Percentiles rank a stretch among this genome's conserved stretches.
These are phyloP conservation scores for Malurus splendens DNA, from an alignment of 2,797 vertebrate genomes.

Conservation along the genomic window DNA sequence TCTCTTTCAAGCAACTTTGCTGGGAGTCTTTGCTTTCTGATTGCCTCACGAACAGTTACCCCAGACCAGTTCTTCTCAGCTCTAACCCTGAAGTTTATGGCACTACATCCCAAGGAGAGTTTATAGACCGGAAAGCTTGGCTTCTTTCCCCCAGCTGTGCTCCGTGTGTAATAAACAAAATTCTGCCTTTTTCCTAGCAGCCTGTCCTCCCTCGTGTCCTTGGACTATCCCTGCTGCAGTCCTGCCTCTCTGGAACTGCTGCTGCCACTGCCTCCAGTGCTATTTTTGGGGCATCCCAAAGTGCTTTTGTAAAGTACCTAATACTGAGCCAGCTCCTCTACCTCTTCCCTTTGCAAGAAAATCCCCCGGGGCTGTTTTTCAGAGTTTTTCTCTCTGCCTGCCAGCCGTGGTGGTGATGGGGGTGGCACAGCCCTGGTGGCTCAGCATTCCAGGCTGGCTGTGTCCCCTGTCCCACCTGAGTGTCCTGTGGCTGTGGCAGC, in stretches of 20 bases:
- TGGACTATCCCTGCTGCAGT: neutral
- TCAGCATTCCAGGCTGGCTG: neutral
- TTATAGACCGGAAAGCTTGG: neutral
- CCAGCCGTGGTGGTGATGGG: fast-evolving
- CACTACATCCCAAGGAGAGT: neutral
- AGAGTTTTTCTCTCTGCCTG: neutral
- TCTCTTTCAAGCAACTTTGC: neutral
- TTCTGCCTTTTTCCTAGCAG: neutral
- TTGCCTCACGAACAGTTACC: neutral
- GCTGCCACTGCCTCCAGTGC: neutral
- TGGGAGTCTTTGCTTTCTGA: neutral
- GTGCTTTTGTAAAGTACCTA: neutral
- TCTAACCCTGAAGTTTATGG: neutral
- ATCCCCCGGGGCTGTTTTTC: neutral
- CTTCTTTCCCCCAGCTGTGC: neutral
- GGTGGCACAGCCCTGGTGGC: neutral
- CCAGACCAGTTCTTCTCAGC: neutral
- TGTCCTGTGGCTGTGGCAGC: neutral
- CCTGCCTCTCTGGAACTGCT: neutral
- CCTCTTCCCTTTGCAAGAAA: neutral
- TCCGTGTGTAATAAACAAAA: neutral
- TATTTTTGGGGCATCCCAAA: neutral
- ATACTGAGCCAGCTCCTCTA: neutral
- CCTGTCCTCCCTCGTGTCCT: neutral
- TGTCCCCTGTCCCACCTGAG: neutral